Evolutionary conservation across 2,113 vertebrate species (phyloP).

Genomic region (Tachysurus vachellii): DNA sequence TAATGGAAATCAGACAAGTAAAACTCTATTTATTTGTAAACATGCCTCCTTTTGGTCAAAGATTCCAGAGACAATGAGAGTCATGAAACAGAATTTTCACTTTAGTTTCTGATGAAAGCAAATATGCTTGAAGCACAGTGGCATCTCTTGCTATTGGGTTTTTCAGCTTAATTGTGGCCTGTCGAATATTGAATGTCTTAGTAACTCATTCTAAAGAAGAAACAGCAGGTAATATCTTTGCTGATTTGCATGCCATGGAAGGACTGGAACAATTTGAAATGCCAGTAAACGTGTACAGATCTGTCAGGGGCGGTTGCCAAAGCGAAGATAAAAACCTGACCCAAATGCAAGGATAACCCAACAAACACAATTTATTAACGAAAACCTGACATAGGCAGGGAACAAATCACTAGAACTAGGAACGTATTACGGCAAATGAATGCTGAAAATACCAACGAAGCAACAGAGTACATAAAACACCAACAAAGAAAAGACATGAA

Average conservation of each 20-base stretch:
- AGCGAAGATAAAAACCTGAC: too few species aligned
- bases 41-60: neutral
- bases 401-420: too few species aligned
- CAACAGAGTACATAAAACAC: too few species aligned
- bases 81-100: neutral
- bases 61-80: neutral
- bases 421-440: too few species aligned
- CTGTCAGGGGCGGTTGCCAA: too few species aligned
- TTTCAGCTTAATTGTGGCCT: neutral
- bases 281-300: neutral
- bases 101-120: neutral
- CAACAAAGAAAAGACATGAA: too few species aligned
- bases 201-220: neutral
- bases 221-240: neutral
- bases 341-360: too few species aligned
- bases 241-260: neutral
- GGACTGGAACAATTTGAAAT: neutral
- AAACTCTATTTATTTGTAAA: neutral
- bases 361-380: too few species aligned
- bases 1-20: neutral
- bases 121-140: neutral
- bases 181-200: neutral
- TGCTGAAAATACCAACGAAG: too few species aligned
- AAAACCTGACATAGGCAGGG: too few species aligned
- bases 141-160: neutral